Evolutionary conservation across 2,113 vertebrate species (phyloP), one percentile per base, ranked within the genome.

Genomic region (Indri indri): DNA sequence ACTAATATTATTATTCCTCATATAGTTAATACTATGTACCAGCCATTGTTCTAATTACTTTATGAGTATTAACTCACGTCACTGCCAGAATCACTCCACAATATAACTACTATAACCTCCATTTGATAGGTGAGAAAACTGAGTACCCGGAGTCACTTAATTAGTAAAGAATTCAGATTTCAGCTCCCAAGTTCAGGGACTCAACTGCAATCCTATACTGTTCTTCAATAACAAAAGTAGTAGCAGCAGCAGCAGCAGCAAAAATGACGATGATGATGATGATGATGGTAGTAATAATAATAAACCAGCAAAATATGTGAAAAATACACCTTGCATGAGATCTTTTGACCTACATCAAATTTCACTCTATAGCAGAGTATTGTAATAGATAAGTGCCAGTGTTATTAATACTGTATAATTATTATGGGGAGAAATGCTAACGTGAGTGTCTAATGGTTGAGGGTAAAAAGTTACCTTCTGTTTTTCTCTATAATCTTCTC

Each of bases 401-500:
- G n/a, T 90, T 63, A 57, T 57, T 57, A 22, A 57, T 71, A 47
- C 63, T 61, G 68, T 68, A 66, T 88, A 94, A 76, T 66, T 95
- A 23, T 71, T 85, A 71, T 16, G 14, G 16, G 40, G 22, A 94
- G 42, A 97, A 95, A 57, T 66, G n/a, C 45, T 84, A 85, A 91
- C 71, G 30, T 96, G 23, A 74, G 42, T 23, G 30, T 30, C 13
- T 70, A 74, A 85, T 12, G 5, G 27, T 47, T 88, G 20, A 50
- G 42, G n/a, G 25, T 54, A 95, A 30, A 96, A 66, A 63, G 84
- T 96, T 98, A 99, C 99, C 99, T 99, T 99, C 92, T 99, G 99
- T 97, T 99, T 99, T 97, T 99, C 99, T 98, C 99, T 98, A 89
- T 99, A 99, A 98, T 99, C 99, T 98, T 99, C 99, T 94, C 99